Conservation (phyloP, 2,797 vertebrate species). For the Otolemur crassicaudatus region DNA sequence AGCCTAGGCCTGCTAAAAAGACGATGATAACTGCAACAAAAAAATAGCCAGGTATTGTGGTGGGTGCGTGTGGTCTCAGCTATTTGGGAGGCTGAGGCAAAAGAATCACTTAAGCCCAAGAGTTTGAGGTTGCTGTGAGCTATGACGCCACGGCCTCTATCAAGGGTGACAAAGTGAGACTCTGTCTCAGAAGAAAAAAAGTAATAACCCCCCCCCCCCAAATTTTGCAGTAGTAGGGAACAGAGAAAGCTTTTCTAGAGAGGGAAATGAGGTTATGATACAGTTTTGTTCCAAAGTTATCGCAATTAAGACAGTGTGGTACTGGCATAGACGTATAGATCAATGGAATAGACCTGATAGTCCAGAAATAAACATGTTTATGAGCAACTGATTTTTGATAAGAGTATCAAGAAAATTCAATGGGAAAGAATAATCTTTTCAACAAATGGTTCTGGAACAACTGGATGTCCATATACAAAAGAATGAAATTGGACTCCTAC, state of each 20-base stretch:
- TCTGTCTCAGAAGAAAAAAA: no score
- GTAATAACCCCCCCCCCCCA: no score
- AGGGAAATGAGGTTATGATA: neutral
- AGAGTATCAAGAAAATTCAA: neutral
- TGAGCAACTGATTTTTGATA: neutral
- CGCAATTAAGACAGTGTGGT: neutral
- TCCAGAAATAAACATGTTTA: neutral
- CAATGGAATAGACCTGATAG: neutral
- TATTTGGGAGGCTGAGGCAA: no score
- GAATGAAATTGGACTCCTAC: neutral
- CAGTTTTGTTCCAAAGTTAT: neutral
- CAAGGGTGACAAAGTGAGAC: no score
- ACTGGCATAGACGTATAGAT: neutral
- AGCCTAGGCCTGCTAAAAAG: no score
- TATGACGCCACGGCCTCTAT: no score
- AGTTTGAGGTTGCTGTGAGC: no score
- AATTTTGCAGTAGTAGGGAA: neutral
- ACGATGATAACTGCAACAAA: no score
- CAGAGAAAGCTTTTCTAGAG: neutral
- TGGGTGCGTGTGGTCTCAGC: no score
- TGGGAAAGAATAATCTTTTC: neutral
- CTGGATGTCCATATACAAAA: neutral
- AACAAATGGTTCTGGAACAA: neutral
- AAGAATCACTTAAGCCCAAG: no score
- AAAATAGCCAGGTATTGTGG: no score